Base-by-base conservation (phyloP, 2,113 vertebrate genomes). In the Ptilonorhynchus violaceus region DNA sequence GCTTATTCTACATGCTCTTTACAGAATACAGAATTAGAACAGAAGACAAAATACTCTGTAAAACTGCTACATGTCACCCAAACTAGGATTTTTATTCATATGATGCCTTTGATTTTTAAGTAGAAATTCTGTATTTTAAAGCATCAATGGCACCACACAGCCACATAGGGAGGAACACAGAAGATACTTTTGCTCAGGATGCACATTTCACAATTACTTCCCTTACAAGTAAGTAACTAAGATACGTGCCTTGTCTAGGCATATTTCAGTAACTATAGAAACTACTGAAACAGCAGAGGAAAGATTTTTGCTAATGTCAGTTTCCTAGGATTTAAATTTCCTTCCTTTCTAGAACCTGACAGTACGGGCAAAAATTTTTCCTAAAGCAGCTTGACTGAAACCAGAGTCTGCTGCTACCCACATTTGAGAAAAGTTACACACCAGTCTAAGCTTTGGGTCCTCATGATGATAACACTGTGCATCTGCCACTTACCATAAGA, bases 61-160 rank as follows among this genome's bases (percentile, higher is more conserved):
- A 22, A 90, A 70, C 31, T 91, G 72, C 79, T 89, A 87, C 46
- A 39, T 60, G 44, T 68, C 77, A 91, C 46, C 33, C 74, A 76
- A 85, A 76, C 31, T 33, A 93, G 21, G 55, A 28, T 60, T 72
- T 67, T 78, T 84, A 42, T 60, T 84, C 18, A 42, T 27, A 62
- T 12, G 58, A 87, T 85, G 86, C 66, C 83, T 91, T 92, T 93
- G 68, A 85, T 86, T 93, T 80, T 93, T 76, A 88, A 69, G 41
- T 9, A 81, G 53, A 66, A 73, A 59, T 49, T 88, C n/a, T 69
- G n/a, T 19, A 64, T 56, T 88, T 82, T 44, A 85, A 87, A 77
- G 11, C 37, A 69, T 27, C 69, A 81, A 39, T 28, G 78, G 69
- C 85, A 96, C 66, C 64, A 55, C 52, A 62, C 3, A 93, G 33